Evolutionary conservation across 64 coral and sea anemone species (phyloP), one percentile per base, ranked within the genome.

Genomic region (Trachythela sp.): DNA sequence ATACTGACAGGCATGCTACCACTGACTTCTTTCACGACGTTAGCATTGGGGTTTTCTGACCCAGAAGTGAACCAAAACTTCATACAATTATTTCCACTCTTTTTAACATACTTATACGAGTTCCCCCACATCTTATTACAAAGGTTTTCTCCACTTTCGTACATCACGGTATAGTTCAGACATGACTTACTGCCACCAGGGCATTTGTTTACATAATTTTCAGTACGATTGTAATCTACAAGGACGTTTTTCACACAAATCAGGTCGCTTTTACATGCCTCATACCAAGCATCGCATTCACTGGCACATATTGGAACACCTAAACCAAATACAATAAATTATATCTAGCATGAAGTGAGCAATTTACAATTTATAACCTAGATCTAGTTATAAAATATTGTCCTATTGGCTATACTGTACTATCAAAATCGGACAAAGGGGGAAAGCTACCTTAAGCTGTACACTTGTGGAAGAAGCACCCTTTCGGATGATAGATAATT

Each of bases 211-310:
- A 4, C 45, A 48, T 84, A 37, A 14, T 49, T 20, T 0, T 2
- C 22, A 0, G 75, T 40, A 54, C 8, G 27, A 9, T 84, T n/a
- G 5, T 84, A 87, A 40, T 83, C 67, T 0, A 8, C 80, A 35
- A 87, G 0, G 84, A 70, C 89, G 49, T 90, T 84, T 39, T 83
- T 41, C 14, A 85, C 88, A 54, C 88, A 94, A 14, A 88, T 94
- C 39, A 84, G 27, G 85, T 94, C 92, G 40, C 90, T 83, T 84
- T 90, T 94, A 52, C 92, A 94, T 32, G 92, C 92, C 2, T 94
- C 88, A 71, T 87, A 94, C 88, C 84, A 94, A 26, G 40, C 48
- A 50, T 94, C 85, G 29, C 92, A 94, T n/a, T 48, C 32, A 41
- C 77, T 83, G 37, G 87, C 68, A 71, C 88, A 94, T 9, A 94